These are phyloP conservation scores for Heterohyrax brucei DNA, from an alignment of 2,797 vertebrate genomes.

Conservation along the genomic window DNA sequence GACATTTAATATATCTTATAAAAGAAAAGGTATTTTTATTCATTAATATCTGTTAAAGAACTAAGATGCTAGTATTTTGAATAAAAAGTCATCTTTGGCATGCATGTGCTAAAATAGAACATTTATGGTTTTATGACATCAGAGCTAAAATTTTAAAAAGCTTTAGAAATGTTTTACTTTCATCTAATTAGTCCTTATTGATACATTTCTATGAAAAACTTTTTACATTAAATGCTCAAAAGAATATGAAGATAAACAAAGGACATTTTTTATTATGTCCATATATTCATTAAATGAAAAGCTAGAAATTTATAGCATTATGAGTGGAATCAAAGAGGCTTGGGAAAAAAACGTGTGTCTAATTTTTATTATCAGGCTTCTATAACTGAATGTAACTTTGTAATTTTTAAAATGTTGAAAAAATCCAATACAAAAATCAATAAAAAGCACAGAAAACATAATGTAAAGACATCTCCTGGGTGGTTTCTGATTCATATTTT, in stretches of 20 bases:
- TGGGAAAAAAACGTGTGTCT: constrained; percentile 36
- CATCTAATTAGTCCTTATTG: constrained; percentile 61
- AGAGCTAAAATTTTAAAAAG: constrained; percentile 45
- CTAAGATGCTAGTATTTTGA: constrained; percentile 44
- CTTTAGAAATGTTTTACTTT: constrained; percentile 51
- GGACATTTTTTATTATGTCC: neutral
- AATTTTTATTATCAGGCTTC: constrained; percentile 49
- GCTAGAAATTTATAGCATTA: neutral
- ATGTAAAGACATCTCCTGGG: neutral
- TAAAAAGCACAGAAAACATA: neutral
- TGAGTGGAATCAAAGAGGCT: neutral
- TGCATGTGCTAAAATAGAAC: neutral
- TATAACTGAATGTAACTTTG: neutral
- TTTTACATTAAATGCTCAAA: constrained; percentile 67
- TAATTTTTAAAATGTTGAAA: constrained; percentile 58
- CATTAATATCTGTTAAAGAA: constrained; percentile 45
- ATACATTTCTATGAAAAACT: constrained; percentile 38
- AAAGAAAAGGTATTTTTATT: constrained; percentile 46
- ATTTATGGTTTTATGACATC: constrained; percentile 29
- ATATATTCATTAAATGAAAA: constrained; percentile 68
- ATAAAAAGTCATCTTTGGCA: neutral
- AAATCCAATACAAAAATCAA: constrained; percentile 12
- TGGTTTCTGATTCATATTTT: neutral
- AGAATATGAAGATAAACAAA: constrained; percentile 67
- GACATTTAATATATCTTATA: constrained; percentile 49